Base-by-base conservation (phyloP, 2,113 vertebrate genomes). In the Solenodon paradoxus region DNA sequence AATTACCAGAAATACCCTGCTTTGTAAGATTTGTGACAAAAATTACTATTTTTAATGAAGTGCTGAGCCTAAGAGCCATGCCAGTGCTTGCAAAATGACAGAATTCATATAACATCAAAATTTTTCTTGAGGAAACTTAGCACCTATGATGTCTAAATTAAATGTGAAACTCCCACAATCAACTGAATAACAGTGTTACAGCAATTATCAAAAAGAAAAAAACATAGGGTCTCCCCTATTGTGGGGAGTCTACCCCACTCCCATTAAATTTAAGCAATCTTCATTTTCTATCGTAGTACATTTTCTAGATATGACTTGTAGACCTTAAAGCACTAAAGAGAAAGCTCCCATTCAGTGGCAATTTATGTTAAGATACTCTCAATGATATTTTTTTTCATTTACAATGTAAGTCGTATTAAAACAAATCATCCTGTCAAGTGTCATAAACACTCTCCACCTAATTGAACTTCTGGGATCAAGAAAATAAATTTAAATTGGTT, bases 61-160 rank as follows among this genome's bases (percentile, higher is more conserved):
- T 28, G 99, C 99, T 99, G 98, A 99, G 99, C 92, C 98, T 98
- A 61, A 99, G 99, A 98, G 97, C 98, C 99, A 98, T n/a, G n/a
- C n/a, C n/a, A n/a, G n/a, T n/a, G n/a, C n/a, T n/a, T n/a, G 98
- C 98, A 96, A 99, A 99, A 98, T 99, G 99, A 99, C 99, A 99
- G 98, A 99, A 98, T 98, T 98, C 98, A 99, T 98, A 99, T 98
- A 99, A 98, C 98, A 99, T 99, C 98, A 99, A 99, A 96, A 98
- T 98, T 92, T 98, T 99, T 96, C 99, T 99, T 98, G 99, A 99
- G 98, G 99, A 99, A 98, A 98, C 99, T 87, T 98, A 99, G 97
- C 98, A 99, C 97, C 98, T 99, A 99, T 99, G 99, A 99, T 99
- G 98, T 98, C 98, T 97, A 99, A 99, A 99, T 99, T 99, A 97